Evolutionary conservation across 2,888 invertebrate species (phyloP).

Genomic region (Alsophila aescularia): DNA sequence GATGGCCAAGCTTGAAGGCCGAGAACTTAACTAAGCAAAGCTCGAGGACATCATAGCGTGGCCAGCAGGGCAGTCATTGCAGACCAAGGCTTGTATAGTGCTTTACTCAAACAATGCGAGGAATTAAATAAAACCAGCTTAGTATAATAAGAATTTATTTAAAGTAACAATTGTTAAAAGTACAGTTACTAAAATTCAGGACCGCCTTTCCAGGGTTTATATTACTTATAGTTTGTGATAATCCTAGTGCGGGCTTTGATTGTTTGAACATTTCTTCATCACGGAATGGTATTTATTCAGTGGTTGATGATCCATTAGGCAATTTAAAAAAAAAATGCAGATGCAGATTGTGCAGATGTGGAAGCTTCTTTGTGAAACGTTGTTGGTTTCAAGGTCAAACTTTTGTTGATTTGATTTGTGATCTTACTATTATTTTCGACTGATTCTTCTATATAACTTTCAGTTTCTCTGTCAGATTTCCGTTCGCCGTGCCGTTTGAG

Average conservation of each 20-base stretch:
- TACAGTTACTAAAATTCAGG: slow-evolving; percentile 2
- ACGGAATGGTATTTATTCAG: neutral
- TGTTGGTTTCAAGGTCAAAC: neutral
- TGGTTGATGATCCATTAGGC: neutral
- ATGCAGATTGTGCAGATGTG: neutral
- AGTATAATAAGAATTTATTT: too few relatives aligned
- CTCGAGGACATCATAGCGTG: too few relatives aligned
- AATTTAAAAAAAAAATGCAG: too few relatives aligned
- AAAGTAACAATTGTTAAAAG: neutral
- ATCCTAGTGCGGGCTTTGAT: neutral
- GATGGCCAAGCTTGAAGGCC: too few relatives aligned
- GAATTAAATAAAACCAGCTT: too few relatives aligned
- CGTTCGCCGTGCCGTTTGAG: neutral
- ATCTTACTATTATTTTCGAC: slow-evolving; percentile 1
- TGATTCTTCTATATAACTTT: neutral
- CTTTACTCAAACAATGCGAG: too few relatives aligned
- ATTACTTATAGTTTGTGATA: slow-evolving; percentile 7
- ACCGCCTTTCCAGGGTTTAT: neutral
- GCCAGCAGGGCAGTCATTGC: too few relatives aligned
- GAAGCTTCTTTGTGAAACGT: neutral
- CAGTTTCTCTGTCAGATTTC: neutral
- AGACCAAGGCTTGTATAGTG: too few relatives aligned
- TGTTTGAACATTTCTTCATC: neutral
- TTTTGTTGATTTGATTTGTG: slow-evolving; percentile 1
- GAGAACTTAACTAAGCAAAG: too few relatives aligned